Conservation (phyloP, 2,113 vertebrate genomes). For the Pantherophis guttatus region DNA sequence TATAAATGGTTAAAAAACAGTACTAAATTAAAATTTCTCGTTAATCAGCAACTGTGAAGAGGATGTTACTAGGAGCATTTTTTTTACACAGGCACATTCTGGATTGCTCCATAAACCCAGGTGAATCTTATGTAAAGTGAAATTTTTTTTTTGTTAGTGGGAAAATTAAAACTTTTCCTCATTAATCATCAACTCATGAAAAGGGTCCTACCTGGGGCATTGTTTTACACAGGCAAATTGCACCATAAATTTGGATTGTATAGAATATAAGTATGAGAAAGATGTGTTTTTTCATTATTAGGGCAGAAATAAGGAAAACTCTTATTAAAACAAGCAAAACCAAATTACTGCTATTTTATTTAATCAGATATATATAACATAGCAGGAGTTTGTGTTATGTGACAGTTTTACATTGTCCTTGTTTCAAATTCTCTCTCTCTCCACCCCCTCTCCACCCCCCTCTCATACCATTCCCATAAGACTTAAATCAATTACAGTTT, state of each 20-base stretch:
- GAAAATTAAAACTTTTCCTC: background rate
- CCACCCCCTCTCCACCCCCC: background rate
- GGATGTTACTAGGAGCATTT: background rate
- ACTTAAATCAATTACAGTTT: slow-evolving; percentile 28
- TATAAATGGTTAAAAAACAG: background rate
- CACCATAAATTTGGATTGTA: background rate
- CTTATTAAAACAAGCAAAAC: background rate
- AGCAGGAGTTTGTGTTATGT: background rate
- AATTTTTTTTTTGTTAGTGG: background rate
- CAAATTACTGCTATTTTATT: background rate
- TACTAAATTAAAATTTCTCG: background rate
- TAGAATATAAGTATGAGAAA: background rate
- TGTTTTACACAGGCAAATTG: background rate
- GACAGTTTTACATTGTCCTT: background rate
- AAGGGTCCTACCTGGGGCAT: background rate
- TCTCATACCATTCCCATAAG: background rate
- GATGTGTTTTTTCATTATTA: background rate
- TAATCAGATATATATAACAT: background rate
- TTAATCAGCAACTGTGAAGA: background rate
- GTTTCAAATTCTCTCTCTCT: background rate
- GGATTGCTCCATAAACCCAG: background rate
- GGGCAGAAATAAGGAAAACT: background rate
- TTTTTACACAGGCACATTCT: background rate
- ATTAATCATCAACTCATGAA: background rate
- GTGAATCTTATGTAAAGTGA: background rate